phyloP scores from a whole-genome alignment of 2,888 invertebrate genomes.

The Eupeodes latifasciatus region DNA sequence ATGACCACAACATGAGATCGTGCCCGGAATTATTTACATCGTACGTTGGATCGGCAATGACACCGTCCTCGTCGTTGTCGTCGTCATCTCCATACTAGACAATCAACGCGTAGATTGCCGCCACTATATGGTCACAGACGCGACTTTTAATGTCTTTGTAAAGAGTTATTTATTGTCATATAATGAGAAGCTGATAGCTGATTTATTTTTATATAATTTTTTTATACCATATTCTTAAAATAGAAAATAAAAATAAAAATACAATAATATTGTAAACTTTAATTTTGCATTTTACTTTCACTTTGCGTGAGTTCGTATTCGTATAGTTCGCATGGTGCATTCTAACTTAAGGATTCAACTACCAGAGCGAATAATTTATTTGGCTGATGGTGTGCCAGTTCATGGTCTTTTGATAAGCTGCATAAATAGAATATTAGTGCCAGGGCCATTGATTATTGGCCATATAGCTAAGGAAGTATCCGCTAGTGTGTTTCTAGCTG shows the following conservation, averaged over 20 bases:
- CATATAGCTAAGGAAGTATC: conserved; percentile 26
- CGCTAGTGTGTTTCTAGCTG: conserved; percentile 37
- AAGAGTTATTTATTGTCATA: conserved; percentile 68
- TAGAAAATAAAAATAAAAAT: conserved; percentile 45
- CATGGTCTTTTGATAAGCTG: conserved; percentile 51
- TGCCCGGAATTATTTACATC: conserved; percentile 72
- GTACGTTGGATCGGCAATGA: conserved; percentile 45
- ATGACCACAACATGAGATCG: conserved; percentile 68
- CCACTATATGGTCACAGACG: conserved; percentile 35
- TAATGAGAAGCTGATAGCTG: conserved; percentile 43
- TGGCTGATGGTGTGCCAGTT: conserved; percentile 44
- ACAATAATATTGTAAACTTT: conserved; percentile 39
- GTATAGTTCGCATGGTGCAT: conserved; percentile 48
- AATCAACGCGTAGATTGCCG: conserved; percentile 34
- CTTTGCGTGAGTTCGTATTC: conserved; percentile 37
- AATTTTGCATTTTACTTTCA: conserved; percentile 69
- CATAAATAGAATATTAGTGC: conserved; percentile 57
- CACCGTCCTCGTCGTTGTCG: background rate
- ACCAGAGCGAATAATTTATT: conserved; percentile 35
- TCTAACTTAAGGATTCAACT: conserved; percentile 47
- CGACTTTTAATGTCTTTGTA: conserved; percentile 55
- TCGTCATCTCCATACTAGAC: conserved; percentile 56
- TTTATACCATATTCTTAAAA: conserved; percentile 58
- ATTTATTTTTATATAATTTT: conserved; percentile 41
- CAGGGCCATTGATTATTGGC: conserved; percentile 46